A percentile compares a stretch with the other conserved stretches of the same genome.
phyloP scores from a whole-genome alignment of 2,888 invertebrate species.

The Drosophila macrothrix region DNA sequence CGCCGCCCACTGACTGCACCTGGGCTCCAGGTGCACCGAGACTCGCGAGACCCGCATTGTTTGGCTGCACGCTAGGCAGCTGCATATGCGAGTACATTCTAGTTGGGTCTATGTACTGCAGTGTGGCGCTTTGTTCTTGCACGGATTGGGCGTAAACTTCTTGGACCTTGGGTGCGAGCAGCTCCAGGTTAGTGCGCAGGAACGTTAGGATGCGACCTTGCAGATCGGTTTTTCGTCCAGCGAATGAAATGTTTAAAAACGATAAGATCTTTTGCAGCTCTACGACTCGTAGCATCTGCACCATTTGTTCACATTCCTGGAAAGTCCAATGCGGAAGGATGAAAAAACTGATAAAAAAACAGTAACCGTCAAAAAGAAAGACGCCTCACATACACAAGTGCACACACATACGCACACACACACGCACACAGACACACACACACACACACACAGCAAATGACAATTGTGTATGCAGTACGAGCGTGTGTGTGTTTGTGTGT shows the following conservation, averaged over 20 bases:
- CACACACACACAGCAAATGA: slow-evolving; percentile 30
- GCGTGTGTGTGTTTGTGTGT: slow-evolving; percentile 24
- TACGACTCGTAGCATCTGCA: slow-evolving; percentile 90
- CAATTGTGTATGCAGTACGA: slow-evolving; percentile 49
- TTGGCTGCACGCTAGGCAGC: slow-evolving; percentile 81
- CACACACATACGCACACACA: slow-evolving; percentile 15
- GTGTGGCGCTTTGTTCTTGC: slow-evolving; percentile 75
- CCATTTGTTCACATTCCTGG: slow-evolving; percentile 84
- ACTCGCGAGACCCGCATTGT: slow-evolving; percentile 77
- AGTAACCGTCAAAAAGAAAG: slow-evolving; percentile 33
- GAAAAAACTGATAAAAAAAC: slow-evolving; percentile 20
- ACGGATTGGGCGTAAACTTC: slow-evolving; percentile 85
- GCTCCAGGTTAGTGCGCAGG: slow-evolving; percentile 88
- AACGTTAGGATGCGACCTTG: slow-evolving; percentile 91
- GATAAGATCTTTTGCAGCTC: slow-evolving; percentile 93
- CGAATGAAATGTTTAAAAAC: slow-evolving; percentile 91
- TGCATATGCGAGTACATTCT: slow-evolving; percentile 85
- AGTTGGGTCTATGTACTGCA: slow-evolving; percentile 79
- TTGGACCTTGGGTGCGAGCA: slow-evolving; percentile 87
- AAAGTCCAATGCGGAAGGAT: slow-evolving; percentile 24
- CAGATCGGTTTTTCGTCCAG: slow-evolving; percentile 92
- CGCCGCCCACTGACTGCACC: slow-evolving; percentile 70
- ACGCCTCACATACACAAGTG: slow-evolving; percentile 39
- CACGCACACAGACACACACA: slow-evolving; percentile 1
- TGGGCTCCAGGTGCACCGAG: slow-evolving; percentile 58